A percentile compares a stretch with the other conserved stretches of the same genome.
Evolutionary conservation across 2,888 invertebrate genomes (phyloP).

Genomic region (Zaprionus lineosus): DNA sequence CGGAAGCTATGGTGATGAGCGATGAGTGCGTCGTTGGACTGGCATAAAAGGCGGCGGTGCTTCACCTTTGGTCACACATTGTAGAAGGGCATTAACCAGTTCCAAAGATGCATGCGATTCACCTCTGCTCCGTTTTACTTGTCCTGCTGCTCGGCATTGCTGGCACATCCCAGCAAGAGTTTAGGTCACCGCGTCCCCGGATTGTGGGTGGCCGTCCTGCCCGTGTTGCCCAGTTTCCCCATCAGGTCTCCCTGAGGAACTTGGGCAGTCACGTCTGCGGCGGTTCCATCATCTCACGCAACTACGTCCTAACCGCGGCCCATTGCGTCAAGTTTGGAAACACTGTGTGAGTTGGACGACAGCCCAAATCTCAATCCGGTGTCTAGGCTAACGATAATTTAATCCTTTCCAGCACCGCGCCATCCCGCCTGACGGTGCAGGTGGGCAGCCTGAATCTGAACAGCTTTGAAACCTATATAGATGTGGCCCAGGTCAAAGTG

Average conservation of each 20-base stretch:
- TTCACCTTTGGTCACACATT: slow-evolving; percentile 2
- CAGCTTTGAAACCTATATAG: slow-evolving; percentile 50
- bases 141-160: slow-evolving; percentile 16
- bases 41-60: slow-evolving; percentile 36
- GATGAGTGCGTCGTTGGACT: background rate
- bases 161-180: background rate
- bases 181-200: slow-evolving; percentile 29
- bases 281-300: slow-evolving; percentile 72
- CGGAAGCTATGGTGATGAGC: slow-evolving; percentile 20
- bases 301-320: slow-evolving; percentile 78
- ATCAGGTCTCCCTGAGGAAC: slow-evolving; percentile 80
- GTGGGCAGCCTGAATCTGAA: slow-evolving; percentile 66
- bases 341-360: slow-evolving; percentile 61
- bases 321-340: slow-evolving; percentile 74
- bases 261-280: slow-evolving; percentile 71
- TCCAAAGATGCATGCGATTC: slow-evolving; percentile 11
- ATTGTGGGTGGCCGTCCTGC: slow-evolving; percentile 81
- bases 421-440: slow-evolving; percentile 54
- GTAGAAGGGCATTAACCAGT: background rate
- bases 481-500: slow-evolving; percentile 53
- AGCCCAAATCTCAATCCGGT: background rate
- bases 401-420: slow-evolving; percentile 57
- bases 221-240: slow-evolving; percentile 77
- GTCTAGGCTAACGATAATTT: no score
- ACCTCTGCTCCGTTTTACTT: slow-evolving; percentile 21